Base-by-base conservation (phyloP, 2,888 invertebrate genomes). In the Nemoura dubitans region DNA sequence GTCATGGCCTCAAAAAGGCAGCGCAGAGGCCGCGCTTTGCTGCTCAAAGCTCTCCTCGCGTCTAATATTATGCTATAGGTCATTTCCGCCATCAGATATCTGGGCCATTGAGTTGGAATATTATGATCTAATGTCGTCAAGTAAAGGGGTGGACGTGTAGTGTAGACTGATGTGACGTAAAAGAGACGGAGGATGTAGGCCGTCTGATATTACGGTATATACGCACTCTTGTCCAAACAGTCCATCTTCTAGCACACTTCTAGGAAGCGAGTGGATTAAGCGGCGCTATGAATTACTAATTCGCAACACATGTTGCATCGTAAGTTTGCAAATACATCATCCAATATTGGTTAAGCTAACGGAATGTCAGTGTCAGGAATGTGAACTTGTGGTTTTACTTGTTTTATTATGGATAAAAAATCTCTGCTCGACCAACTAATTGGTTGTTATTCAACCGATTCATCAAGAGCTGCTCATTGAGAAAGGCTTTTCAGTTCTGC, bases 21-120 rank as follows among this genome's bases (percentile, higher is more conserved):
- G 29, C 83, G 83, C 3, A n/a, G 59, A 43, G 27, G 84, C 84
- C 84, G 43, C 16, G 59, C 84, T n/a, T 29, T 81, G 81, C 29
- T 30, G 16, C 78, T 30, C 29, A 81, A 28, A 81, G 81, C 30
- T 30, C 28, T 28, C 25, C 43, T 83, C 5, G 14, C 59, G 14
- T 59, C 14, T 59, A 59, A 59, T 59, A 59, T 59, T 27, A 78
- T 81, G 43, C 83, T 78, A 36, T n/a, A 30, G 87, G 87, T 87
- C 85, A 87, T 85, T 87, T 87, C 87, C 87, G 87, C 76, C 81
- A 85, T 85, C n/a, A 7, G 21, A 59, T 42, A 87, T 85, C 85
- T 85, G 76, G 87, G 87, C 59, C 85, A 85, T 81, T 28, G 76
- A 59, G 16, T 28, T 78, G 28, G 21, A 76, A n/a, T 36, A 43